A percentile compares a stretch with the other conserved stretches of the same genome.
Conservation (phyloP, 2,113 vertebrate species). For the Bufo gargarizans region DNA sequence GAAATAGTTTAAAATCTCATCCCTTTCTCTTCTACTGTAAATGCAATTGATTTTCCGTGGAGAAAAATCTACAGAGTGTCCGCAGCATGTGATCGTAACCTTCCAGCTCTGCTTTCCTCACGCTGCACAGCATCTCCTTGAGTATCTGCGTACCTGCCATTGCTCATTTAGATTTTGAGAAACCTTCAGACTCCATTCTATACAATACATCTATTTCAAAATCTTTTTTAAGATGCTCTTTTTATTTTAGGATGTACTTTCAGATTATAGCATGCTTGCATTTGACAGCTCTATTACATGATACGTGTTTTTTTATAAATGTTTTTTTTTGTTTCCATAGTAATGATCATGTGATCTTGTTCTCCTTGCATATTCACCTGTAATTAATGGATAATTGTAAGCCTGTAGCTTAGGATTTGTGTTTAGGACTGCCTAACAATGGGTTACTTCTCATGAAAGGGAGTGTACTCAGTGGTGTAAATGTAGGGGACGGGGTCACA, state of each 20-base stretch:
- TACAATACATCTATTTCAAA: background rate
- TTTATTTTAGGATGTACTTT: background rate
- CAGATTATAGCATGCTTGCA: background rate
- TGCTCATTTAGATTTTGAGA: too few relatives aligned
- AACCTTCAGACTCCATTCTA: background rate
- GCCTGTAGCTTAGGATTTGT: background rate
- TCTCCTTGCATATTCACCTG: slow-evolving; percentile 1
- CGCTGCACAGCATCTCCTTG: too few relatives aligned
- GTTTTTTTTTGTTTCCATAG: slow-evolving; percentile 5
- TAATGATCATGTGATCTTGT: background rate
- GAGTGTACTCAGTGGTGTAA: background rate
- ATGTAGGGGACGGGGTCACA: too few relatives aligned
- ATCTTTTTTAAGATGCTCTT: background rate
- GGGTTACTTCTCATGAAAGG: background rate
- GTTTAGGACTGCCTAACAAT: background rate
- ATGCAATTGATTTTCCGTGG: too few relatives aligned
- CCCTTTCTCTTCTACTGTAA: too few relatives aligned
- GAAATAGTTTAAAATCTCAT: too few relatives aligned
- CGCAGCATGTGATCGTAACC: too few relatives aligned
- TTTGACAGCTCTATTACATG: background rate
- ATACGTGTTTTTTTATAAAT: background rate
- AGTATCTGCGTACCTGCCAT: too few relatives aligned
- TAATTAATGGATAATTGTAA: slow-evolving; percentile 1
- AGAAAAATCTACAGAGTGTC: too few relatives aligned
- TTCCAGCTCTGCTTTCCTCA: too few relatives aligned